A percentile compares a stretch with the other conserved stretches of the same genome.
Conservation (phyloP, 1,140 invertebrate species). For the Zaprionus davidi region DNA sequence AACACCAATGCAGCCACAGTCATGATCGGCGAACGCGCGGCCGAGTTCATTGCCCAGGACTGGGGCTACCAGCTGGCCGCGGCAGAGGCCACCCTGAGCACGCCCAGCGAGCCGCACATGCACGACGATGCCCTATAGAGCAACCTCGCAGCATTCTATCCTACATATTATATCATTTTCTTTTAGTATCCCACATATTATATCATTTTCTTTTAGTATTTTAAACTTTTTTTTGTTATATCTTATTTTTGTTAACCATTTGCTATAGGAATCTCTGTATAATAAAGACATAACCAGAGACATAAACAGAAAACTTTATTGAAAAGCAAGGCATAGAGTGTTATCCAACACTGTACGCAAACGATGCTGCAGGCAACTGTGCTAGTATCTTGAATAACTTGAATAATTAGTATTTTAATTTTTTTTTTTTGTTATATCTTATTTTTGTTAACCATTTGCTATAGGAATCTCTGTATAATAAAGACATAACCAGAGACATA, state of each 20-base stretch:
- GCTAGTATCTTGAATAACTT: too few relatives aligned
- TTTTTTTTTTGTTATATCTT: neutral
- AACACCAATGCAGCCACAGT: slow-evolving; percentile 90
- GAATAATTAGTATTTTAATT: neutral
- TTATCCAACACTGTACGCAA: too few relatives aligned
- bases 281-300: too few relatives aligned
- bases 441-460: too few relatives aligned
- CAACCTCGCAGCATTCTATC: neutral
- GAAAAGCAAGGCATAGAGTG: too few relatives aligned
- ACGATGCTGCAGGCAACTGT: too few relatives aligned
- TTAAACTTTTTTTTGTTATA: neutral
- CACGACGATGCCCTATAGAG: slow-evolving; percentile 56
- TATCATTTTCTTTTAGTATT: neutral
- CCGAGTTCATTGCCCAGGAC: slow-evolving; percentile 90
- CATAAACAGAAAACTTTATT: too few relatives aligned
- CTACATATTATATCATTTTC: neutral
- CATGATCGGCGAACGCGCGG: slow-evolving; percentile 95
- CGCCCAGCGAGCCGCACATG: neutral
- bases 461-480: too few relatives aligned
- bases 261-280: too few relatives aligned
- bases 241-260: too few relatives aligned
- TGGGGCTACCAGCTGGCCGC: slow-evolving; percentile 68
- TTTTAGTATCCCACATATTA: neutral
- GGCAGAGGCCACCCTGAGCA: too few relatives aligned
- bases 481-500: too few relatives aligned